Percentiles rank a stretch among this genome's conserved stretches.
Evolutionary conservation across 2,888 invertebrate genomes (phyloP).

Genomic region (Chironomus tentans): DNA sequence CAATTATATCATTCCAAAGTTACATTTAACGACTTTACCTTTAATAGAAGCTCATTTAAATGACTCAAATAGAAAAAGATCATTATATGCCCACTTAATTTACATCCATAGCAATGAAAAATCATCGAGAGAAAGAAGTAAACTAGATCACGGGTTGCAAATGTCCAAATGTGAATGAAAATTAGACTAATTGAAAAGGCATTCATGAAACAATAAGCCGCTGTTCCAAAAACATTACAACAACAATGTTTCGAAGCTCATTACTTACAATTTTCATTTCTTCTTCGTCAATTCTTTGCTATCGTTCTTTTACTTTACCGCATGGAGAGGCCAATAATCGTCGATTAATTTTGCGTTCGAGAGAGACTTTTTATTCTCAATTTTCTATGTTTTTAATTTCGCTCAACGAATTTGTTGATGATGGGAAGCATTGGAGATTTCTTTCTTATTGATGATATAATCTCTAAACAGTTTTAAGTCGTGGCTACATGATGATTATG

Average conservation of each 20-base stretch:
- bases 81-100: neutral
- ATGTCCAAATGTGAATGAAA: neutral
- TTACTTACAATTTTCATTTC: neutral
- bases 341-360: neutral
- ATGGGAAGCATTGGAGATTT: neutral
- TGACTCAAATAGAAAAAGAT: too few relatives aligned
- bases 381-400: too few relatives aligned
- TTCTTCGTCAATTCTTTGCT: too few relatives aligned
- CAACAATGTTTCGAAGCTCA: neutral
- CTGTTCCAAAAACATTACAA: neutral
- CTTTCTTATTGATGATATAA: conserved; percentile 12
- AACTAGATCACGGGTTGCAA: neutral
- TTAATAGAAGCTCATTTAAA: too few relatives aligned
- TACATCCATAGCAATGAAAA: neutral
- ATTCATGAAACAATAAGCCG: neutral
- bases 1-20: too few relatives aligned
- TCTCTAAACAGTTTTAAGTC: neutral
- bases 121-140: neutral
- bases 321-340: neutral
- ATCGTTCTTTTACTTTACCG: neutral
- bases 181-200: neutral
- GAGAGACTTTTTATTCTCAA: too few relatives aligned
- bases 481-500: neutral
- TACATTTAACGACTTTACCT: too few relatives aligned
- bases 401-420: neutral